phyloP scores from a whole-genome alignment of 2,113 vertebrate species.

The Platichthys stellatus region DNA sequence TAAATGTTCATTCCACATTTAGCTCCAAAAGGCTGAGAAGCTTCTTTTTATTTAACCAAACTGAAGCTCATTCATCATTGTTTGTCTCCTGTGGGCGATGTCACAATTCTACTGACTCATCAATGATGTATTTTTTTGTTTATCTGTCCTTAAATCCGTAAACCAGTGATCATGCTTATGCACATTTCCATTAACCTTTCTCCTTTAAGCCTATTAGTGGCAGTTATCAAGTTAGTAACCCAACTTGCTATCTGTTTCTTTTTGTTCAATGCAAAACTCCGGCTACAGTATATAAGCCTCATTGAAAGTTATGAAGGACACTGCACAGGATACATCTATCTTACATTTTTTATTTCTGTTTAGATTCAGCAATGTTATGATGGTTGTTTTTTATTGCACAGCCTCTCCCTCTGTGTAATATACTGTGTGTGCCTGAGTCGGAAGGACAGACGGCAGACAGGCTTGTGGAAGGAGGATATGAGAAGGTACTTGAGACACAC shows the following conservation, averaged over 20 bases:
- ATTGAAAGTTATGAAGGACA: not conserved
- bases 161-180: not conserved
- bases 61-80: constrained; percentile 49
- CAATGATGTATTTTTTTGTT: not conserved
- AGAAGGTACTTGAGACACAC: constrained; percentile 75
- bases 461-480: constrained; percentile 56
- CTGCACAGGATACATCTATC: not conserved
- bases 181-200: not conserved
- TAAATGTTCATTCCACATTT: constrained; percentile 55
- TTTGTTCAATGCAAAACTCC: not conserved
- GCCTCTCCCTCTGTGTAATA: constrained; percentile 3
- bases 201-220: constrained; percentile 6
- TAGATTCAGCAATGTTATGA: not conserved
- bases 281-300: not conserved
- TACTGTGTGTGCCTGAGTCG: constrained; percentile 18
- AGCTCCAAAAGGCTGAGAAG: constrained; percentile 23
- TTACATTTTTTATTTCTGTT: not conserved
- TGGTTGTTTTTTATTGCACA: not conserved
- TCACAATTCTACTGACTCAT: not conserved
- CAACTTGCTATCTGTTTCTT: not conserved
- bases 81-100: constrained; percentile 26
- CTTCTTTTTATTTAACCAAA: constrained; percentile 25
- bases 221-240: not conserved
- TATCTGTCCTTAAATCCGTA: constrained; percentile 6
- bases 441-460: constrained; percentile 61